A percentile compares a stretch with the other conserved stretches of the same genome.
phyloP scores from a whole-genome alignment of 30 jellyfish, hydroid and myxozoan genomes.

The Pelagia noctiluca region DNA sequence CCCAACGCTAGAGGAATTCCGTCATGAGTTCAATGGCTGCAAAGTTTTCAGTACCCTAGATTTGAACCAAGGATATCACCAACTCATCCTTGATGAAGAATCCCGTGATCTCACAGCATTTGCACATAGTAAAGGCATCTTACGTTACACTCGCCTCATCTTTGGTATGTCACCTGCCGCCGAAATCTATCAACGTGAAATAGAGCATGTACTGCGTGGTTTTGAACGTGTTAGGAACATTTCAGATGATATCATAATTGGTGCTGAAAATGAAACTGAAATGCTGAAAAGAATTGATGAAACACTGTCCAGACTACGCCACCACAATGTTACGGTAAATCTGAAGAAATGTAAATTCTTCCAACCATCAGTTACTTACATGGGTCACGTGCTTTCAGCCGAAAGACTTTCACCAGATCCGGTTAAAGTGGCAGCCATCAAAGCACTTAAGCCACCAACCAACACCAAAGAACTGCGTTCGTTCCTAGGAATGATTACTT shows the following conservation, averaged over 20 bases:
- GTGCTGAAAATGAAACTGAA: conserved; percentile 24
- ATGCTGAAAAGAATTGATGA: conserved; percentile 30
- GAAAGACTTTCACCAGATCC: conserved; percentile 50
- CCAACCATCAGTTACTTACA: not conserved
- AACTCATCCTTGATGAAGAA: conserved; percentile 32
- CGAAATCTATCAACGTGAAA: conserved; percentile 51
- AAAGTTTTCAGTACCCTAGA: conserved; percentile 35
- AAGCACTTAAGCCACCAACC: conserved; percentile 16
- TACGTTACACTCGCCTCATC: conserved; percentile 43
- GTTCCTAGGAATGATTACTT: conserved; percentile 21
- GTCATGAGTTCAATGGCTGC: conserved; percentile 32
- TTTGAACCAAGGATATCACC: conserved; percentile 45
- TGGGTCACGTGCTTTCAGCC: conserved; percentile 34
- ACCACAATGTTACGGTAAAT: conserved; percentile 39
- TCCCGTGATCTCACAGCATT: conserved; percentile 48
- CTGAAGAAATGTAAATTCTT: conserved; percentile 23
- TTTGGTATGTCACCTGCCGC: conserved; percentile 73
- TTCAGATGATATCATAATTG: conserved; percentile 57
- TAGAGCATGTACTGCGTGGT: conserved; percentile 35
- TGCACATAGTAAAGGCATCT: conserved; percentile 56
- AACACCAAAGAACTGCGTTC: conserved; percentile 15
- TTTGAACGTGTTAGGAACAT: conserved; percentile 54
- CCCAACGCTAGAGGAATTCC: conserved; percentile 48
- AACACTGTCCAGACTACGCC: conserved; percentile 26
- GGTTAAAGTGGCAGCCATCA: conserved; percentile 2